phyloP scores from a whole-genome alignment of 2,888 invertebrate species.

The Tridacna gigas region DNA sequence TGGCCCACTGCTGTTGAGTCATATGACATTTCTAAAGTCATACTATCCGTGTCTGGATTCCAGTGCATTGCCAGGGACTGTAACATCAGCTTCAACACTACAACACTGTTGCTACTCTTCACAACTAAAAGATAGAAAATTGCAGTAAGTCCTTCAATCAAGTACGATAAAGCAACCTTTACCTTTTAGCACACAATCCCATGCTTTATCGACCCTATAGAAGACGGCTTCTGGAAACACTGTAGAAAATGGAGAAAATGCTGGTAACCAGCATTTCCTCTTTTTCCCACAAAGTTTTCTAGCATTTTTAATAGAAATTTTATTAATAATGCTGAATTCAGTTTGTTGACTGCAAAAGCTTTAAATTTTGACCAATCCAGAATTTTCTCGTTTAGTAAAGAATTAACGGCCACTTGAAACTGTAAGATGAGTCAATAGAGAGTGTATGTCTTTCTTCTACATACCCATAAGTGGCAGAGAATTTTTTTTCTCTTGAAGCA shows the following conservation, averaged over 20 bases:
- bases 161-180: too few species aligned
- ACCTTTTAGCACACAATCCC: too few species aligned
- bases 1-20: constrained; percentile 29
- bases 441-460: too few species aligned
- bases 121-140: constrained; percentile 72
- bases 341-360: background rate
- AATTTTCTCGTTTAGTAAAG: too few species aligned
- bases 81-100: constrained; percentile 76
- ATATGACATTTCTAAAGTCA: constrained; percentile 50
- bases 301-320: background rate
- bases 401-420: too few species aligned
- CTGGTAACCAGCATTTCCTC: background rate
- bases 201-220: background rate
- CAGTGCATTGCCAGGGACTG: constrained; percentile 74
- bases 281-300: background rate
- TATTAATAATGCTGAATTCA: background rate
- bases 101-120: constrained; percentile 77
- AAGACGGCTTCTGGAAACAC: background rate
- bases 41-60: constrained; percentile 67
- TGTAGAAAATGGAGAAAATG: background rate
- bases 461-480: too few species aligned
- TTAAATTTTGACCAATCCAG: too few species aligned
- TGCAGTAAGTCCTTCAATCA: too few species aligned
- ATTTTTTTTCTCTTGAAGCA: too few species aligned
- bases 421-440: too few species aligned